Percentiles rank a stretch among this genome's conserved stretches.
Evolutionary conservation across 2,797 vertebrate species (phyloP).

Genomic region (Gastrophryne carolinensis): DNA sequence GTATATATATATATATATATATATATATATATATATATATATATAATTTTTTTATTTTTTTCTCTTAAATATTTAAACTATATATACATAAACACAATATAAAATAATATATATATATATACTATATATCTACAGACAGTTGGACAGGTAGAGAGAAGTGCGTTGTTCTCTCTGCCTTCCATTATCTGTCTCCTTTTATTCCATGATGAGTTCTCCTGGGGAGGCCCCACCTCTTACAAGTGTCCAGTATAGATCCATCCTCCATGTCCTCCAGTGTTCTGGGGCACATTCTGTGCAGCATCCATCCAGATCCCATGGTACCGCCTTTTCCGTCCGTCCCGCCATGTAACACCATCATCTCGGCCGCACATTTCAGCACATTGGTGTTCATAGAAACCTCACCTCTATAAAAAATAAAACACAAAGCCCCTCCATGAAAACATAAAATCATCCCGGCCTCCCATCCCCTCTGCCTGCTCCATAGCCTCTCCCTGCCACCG

Average conservation of each 20-base stretch:
- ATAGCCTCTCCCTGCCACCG: conserved; percentile 59
- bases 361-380: not conserved
- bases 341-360: not conserved
- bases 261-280: not conserved
- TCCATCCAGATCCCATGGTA: not conserved
- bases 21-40: too few relatives aligned
- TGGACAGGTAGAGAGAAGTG: not conserved
- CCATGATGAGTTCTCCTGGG: not conserved
- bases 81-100: too few relatives aligned
- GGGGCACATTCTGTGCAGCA: not conserved
- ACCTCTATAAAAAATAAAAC: not conserved
- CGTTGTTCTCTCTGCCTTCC: not conserved
- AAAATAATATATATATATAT: not conserved
- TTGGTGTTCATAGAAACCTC: not conserved
- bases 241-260: conserved; percentile 19
- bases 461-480: not conserved
- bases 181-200: not conserved
- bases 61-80: too few relatives aligned
- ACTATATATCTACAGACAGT: not conserved
- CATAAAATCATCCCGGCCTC: conserved; percentile 8
- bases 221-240: conserved; percentile 25
- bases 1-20: too few relatives aligned
- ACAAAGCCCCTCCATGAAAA: not conserved
- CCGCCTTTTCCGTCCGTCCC: conserved; percentile 13
- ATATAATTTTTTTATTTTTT: too few relatives aligned